Evolutionary conservation across 2,888 invertebrate genomes (phyloP).

Genomic region (Amblyjoppa fuscipennis): DNA sequence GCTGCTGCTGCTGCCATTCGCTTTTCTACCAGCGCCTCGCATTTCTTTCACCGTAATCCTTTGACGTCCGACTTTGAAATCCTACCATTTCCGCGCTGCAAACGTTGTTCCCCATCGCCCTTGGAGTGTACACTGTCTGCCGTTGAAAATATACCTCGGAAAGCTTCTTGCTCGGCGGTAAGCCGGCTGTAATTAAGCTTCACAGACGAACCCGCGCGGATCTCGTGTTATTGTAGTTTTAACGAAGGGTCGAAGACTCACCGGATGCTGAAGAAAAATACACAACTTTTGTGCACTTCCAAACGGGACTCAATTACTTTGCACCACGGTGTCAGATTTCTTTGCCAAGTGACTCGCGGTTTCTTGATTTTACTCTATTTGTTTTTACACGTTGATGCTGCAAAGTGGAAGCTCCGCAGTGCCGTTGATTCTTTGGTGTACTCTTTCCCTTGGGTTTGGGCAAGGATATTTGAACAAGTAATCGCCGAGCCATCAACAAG

Average conservation of each 20-base stretch:
- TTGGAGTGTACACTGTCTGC: neutral
- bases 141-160: neutral
- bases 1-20: constrained; percentile 2
- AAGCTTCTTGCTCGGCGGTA: neutral
- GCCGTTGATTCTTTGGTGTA: neutral
- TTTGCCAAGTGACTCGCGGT: neutral
- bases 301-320: neutral
- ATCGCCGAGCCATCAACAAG: neutral
- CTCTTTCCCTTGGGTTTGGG: neutral
- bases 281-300: neutral
- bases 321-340: neutral
- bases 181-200: constrained; percentile 14
- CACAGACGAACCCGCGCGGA: neutral
- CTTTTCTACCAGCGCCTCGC: neutral
- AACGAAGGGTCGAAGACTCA: neutral
- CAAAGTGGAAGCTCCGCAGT: neutral
- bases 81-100: constrained; percentile 25
- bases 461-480: neutral
- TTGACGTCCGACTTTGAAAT: constrained; percentile 51
- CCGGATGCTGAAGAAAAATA: neutral
- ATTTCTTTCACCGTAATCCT: constrained; percentile 38
- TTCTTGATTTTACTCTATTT: neutral
- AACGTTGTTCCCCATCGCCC: neutral
- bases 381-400: no score
- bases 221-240: neutral